phyloP scores from a whole-genome alignment of 2,113 vertebrate genomes.

The Malurus cyaneus region DNA sequence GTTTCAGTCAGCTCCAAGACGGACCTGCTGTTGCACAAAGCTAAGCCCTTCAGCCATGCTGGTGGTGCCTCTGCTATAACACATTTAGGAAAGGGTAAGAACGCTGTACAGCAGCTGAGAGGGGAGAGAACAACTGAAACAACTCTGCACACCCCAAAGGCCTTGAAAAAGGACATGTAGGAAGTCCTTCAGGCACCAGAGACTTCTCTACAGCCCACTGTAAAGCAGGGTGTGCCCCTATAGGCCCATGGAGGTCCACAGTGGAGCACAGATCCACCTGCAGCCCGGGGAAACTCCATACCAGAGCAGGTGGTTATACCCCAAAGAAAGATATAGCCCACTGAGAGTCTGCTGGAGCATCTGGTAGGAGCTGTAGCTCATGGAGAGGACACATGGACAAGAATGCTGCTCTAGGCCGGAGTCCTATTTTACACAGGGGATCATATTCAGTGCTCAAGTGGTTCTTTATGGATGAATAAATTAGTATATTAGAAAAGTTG shows the following conservation, averaged over 20 bases:
- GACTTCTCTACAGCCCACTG: not conserved
- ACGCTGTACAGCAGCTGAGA: not conserved
- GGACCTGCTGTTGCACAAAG: not conserved
- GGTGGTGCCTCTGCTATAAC: not conserved
- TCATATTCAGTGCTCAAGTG: not conserved
- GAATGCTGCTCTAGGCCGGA: not conserved
- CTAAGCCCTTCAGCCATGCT: not conserved
- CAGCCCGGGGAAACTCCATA: accelerated
- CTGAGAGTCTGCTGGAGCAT: not conserved
- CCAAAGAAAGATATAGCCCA: not conserved
- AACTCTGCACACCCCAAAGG: not conserved
- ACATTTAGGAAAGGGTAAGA: not conserved
- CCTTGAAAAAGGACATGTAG: not conserved
- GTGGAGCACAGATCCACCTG: not conserved
- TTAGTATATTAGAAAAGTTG: not conserved
- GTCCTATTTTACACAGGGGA: not conserved
- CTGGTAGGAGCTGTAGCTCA: not conserved
- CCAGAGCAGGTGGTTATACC: no score
- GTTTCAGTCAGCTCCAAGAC: not conserved
- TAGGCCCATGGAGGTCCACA: not conserved
- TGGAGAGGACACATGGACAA: not conserved
- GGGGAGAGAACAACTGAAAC: not conserved
- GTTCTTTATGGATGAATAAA: not conserved
- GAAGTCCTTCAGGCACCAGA: not conserved
- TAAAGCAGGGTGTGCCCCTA: not conserved